These are phyloP conservation scores for Lamprotornis superbus DNA, from an alignment of 2,113 vertebrate genomes.

Conservation along the genomic window DNA sequence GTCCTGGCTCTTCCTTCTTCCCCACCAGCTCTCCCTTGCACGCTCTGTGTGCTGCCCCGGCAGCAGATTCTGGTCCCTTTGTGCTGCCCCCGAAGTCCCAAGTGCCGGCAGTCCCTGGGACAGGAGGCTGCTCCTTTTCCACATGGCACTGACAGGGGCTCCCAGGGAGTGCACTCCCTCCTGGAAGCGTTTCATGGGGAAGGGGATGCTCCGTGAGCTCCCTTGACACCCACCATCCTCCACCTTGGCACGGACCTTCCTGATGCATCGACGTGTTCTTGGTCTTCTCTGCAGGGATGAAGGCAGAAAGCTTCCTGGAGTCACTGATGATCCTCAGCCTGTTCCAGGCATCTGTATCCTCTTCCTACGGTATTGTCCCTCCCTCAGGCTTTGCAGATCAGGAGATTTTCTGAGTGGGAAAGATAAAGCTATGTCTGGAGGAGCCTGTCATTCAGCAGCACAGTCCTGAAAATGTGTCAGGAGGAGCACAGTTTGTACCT, in stretches of 20 bases:
- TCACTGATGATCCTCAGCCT: neutral
- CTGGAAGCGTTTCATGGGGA: accelerated
- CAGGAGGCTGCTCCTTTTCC: neutral
- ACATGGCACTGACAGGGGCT: neutral
- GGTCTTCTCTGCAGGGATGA: slow-evolving; percentile 51
- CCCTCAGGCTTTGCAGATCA: neutral
- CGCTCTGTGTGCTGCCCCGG: neutral
- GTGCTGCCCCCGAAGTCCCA: neutral
- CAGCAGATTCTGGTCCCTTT: neutral
- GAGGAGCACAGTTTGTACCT: neutral
- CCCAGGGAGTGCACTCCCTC: neutral
- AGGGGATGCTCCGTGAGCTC: neutral
- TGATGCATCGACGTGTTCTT: accelerated
- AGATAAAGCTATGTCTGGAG: neutral
- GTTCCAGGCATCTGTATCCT: neutral
- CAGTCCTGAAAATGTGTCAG: neutral
- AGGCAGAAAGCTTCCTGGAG: neutral
- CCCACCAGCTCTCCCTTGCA: neutral
- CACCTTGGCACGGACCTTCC: neutral
- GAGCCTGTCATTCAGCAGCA: neutral
- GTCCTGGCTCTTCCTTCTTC: neutral
- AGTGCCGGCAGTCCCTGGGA: neutral
- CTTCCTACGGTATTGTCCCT: neutral
- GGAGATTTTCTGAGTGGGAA: neutral
- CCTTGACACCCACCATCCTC: accelerated